These are phyloP conservation scores for Actinopyga echinites DNA, from an alignment of 53 echinoderm and acorn worm species.

Conservation along the genomic window DNA sequence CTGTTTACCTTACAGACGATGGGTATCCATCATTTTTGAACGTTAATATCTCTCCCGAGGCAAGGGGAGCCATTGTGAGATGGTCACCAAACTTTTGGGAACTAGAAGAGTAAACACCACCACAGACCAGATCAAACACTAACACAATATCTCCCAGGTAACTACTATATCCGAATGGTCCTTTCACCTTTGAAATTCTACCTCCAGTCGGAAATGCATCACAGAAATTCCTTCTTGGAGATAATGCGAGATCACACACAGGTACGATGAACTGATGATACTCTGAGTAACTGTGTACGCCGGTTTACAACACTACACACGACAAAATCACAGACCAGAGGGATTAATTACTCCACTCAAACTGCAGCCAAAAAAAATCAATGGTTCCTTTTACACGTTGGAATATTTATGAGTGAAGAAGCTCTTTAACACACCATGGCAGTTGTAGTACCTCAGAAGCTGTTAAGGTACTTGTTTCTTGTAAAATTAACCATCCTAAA, in stretches of 20 bases:
- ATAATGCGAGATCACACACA: slow-evolving; percentile 1
- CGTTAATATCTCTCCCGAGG: background rate
- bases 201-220: too few relatives aligned
- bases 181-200: too few relatives aligned
- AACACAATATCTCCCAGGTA: too few relatives aligned
- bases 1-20: background rate
- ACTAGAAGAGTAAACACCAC: too few relatives aligned
- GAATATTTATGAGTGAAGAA: slow-evolving; percentile 17
- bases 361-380: slow-evolving; percentile 13
- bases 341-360: slow-evolving; percentile 11
- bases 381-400: background rate
- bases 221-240: too few relatives aligned
- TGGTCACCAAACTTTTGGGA: background rate
- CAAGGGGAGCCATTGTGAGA: background rate
- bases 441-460: background rate
- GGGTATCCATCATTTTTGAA: background rate
- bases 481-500: background rate
- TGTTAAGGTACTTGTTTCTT: background rate
- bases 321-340: slow-evolving; percentile 18
- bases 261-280: too few relatives aligned
- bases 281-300: background rate
- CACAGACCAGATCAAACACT: too few relatives aligned
- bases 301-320: background rate
- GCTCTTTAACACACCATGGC: background rate
- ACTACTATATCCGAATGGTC: too few relatives aligned